A percentile compares a stretch with the other conserved stretches of the same genome.
These are phyloP conservation scores for Hofmannophila pseudospretella DNA, from an alignment of 2,888 invertebrate species.

Conservation along the genomic window DNA sequence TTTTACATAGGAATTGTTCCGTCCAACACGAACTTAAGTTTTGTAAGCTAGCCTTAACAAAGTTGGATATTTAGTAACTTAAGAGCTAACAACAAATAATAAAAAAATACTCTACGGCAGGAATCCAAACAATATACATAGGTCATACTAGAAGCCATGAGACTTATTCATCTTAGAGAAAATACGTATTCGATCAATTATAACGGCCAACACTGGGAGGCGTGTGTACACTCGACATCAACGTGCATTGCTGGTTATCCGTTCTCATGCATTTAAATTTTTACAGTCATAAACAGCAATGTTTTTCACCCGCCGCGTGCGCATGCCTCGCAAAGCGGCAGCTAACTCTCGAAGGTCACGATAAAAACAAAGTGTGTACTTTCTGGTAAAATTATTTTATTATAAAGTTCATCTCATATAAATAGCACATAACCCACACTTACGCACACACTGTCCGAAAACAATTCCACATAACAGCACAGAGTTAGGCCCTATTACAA, in stretches of 20 bases:
- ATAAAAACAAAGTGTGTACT: conserved; percentile 39
- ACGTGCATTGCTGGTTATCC: no score
- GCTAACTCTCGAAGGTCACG: no score
- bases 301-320: no score
- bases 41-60: conserved; percentile 40
- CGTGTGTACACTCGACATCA: no score
- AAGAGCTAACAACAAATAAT: conserved; percentile 24
- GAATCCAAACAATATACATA: conserved; percentile 16
- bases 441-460: conserved; percentile 28
- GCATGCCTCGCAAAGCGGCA: no score
- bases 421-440: conserved; percentile 76
- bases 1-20: conserved; percentile 25
- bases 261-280: no score
- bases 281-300: no score
- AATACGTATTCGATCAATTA: no score
- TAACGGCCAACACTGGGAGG: no score
- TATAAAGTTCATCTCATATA: conserved; percentile 76
- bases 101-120: conserved; percentile 16
- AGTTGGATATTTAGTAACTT: conserved; percentile 29
- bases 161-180: no score
- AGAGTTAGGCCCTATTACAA: no score
- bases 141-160: no score
- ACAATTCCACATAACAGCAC: conserved; percentile 1
- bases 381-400: conserved; percentile 70
- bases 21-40: conserved; percentile 42